These are phyloP conservation scores for Globodera ellingtonae DNA, from an alignment of 1,140 invertebrate species.

Conservation along the genomic window DNA sequence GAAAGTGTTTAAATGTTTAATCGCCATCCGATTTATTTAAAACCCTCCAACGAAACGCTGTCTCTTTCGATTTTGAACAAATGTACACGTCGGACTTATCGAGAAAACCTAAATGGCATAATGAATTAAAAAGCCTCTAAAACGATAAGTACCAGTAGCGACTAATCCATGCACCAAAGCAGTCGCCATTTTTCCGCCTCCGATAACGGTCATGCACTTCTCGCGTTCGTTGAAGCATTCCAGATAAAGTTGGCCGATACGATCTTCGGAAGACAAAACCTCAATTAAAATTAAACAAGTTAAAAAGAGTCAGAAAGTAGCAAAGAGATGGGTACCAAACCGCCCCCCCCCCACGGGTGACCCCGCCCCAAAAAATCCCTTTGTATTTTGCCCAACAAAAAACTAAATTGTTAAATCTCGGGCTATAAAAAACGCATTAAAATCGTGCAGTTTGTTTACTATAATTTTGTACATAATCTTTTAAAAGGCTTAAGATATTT, in stretches of 20 bases:
- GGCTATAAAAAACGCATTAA: too few relatives aligned
- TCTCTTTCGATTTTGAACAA: constrained; percentile 39
- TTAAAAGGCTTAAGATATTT: too few relatives aligned
- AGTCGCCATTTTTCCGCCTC: constrained; percentile 45
- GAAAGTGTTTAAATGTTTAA: not conserved
- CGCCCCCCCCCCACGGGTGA: too few relatives aligned
- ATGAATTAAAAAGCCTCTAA: not conserved
- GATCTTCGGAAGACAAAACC: not conserved
- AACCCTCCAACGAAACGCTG: constrained; percentile 33
- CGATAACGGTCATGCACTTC: constrained; percentile 34
- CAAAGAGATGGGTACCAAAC: too few relatives aligned
- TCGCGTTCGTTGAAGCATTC: constrained; percentile 31
- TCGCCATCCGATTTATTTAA: not conserved
- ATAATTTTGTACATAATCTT: too few relatives aligned
- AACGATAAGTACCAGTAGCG: constrained; percentile 31
- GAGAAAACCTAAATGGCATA: constrained; percentile 35
- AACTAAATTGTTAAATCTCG: too few relatives aligned
- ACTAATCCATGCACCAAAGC: constrained; percentile 48
- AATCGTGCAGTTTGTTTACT: too few relatives aligned
- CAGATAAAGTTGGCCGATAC: constrained; percentile 12
- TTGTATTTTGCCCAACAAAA: too few relatives aligned
- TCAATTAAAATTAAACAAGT: not conserved
- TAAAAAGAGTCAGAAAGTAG: too few relatives aligned
- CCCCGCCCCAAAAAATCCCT: too few relatives aligned
- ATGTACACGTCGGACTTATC: constrained; percentile 28